Evolutionary conservation across 92 coral and sea anemone genomes (phyloP), one percentile per base, ranked within the genome.

Genomic region (Phenganax marumi): DNA sequence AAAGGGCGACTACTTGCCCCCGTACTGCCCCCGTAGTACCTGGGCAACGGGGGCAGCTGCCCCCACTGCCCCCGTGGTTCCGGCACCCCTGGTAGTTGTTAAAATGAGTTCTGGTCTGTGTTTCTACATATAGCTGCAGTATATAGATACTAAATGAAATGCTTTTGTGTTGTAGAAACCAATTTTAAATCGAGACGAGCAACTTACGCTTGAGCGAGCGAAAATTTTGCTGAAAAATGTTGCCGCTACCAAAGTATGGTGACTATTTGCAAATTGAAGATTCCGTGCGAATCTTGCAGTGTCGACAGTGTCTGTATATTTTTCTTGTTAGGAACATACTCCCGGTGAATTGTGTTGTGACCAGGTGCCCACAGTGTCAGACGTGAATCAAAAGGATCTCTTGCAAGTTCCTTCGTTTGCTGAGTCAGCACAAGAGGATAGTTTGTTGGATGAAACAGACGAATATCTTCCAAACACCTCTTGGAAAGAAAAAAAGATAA

Each of bases 161-260:
- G 8, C 53, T 52, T 26, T 52, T 56, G 48, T 58, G 25, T 73
- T 70, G 47, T 69, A 92, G 97, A 83, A 68, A 73, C 79, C 81
- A 75, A 61, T 85, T 18, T 84, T 95, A 8, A 90, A 86, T 52
- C 82, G 76, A 21, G 85, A 89, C 69, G 96, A 95, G 79, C 86
- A 89, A 62, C 87, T 68, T 50, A 89, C 92, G 52, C 87, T 95
- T 51, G 78, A 73, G 77, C 93, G 90, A 86, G 97, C 98, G 47
- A 81, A 91, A 23, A 64, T 64, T 62, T 87, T 88, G 88, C 81
- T 95, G 57, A 92, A 89, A 46, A 84, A 89, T 52, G 81, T 87
- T 53, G 68, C 91, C 66, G 12, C 33, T 6, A 18, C 12, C 70
- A 89, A 92, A 90, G 97, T 92, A 87, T 19, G 14, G 46, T 52